Evolutionary conservation across 2,888 invertebrate species (phyloP).

Genomic region (Mythimna pallens): DNA sequence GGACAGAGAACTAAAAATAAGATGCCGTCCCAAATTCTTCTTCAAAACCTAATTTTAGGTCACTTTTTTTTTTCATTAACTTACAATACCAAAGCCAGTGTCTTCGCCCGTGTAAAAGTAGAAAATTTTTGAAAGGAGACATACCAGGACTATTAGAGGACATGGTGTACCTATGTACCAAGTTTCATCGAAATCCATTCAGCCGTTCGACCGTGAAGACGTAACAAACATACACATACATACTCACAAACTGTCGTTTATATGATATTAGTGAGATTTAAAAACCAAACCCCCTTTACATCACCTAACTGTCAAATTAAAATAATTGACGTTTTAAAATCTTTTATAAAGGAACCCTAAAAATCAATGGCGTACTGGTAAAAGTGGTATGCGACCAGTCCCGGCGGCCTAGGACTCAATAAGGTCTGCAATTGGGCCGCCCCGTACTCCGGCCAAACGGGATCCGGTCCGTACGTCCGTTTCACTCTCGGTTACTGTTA

Average conservation of each 20-base stretch:
- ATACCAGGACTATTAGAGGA: no score
- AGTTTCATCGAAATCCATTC: background rate
- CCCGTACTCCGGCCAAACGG: constrained; percentile 60
- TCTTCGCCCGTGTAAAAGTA: background rate
- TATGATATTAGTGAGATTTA: no score
- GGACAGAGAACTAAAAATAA: background rate
- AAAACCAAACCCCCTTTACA: constrained; percentile 4
- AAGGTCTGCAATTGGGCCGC: constrained; percentile 65
- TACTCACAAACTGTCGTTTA: no score
- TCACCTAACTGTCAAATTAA: background rate
- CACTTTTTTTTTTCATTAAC: no score
- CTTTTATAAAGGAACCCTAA: constrained; percentile 5
- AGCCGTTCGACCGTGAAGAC: background rate
- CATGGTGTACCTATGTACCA: background rate
- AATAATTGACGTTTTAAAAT: background rate
- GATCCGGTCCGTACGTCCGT: constrained; percentile 61
- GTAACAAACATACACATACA: background rate
- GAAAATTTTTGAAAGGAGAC: no score
- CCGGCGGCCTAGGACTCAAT: constrained; percentile 68
- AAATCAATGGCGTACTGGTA: constrained; percentile 47
- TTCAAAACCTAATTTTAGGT: background rate
- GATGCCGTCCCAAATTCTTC: background rate
- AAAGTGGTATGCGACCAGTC: constrained; percentile 69
- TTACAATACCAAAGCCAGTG: no score
- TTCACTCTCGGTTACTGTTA: constrained; percentile 72